These are phyloP conservation scores for Ferdinandea cuprea DNA, from an alignment of 2,888 invertebrate species.

Conservation along the genomic window DNA sequence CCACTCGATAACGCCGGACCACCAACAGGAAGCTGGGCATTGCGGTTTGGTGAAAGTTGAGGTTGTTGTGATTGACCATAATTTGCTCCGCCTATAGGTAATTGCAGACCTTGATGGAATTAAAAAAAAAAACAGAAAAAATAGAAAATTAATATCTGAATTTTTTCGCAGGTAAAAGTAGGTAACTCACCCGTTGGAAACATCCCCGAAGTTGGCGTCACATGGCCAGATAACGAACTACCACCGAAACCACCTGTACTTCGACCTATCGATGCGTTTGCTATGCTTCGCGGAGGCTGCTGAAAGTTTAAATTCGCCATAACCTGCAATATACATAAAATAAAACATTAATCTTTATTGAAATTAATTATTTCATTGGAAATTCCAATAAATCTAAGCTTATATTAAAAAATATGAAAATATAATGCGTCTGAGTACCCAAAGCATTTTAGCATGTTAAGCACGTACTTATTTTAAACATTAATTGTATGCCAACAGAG, in stretches of 20 bases:
- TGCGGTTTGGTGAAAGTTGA: slow-evolving; percentile 85
- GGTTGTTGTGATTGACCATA: slow-evolving; percentile 84
- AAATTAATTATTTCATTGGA: not conserved
- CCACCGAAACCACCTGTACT: slow-evolving; percentile 87
- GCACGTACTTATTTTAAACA: no score
- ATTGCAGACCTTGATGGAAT: slow-evolving; percentile 49
- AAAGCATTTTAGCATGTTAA: no score
- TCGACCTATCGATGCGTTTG: slow-evolving; percentile 88
- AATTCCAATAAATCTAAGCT: not conserved
- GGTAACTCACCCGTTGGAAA: slow-evolving; percentile 83
- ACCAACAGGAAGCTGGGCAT: slow-evolving; percentile 84
- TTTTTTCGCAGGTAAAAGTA: not conserved
- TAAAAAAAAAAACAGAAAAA: slow-evolving; percentile 2
- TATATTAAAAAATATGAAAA: no score
- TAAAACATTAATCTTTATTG: not conserved
- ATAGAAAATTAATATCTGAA: no score
- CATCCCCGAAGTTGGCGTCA: slow-evolving; percentile 88
- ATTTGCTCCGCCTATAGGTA: slow-evolving; percentile 82
- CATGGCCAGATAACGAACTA: slow-evolving; percentile 89
- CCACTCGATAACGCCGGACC: slow-evolving; percentile 85
- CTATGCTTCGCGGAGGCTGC: slow-evolving; percentile 94
- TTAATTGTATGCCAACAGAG: no score
- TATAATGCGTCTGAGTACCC: no score
- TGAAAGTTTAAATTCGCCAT: slow-evolving; percentile 97
- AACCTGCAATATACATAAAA: slow-evolving; percentile 84